Percentiles rank a stretch among this genome's conserved stretches.
These are phyloP conservation scores for Grammatotria lemairii DNA, from an alignment of 2,113 vertebrate genomes.

Conservation along the genomic window DNA sequence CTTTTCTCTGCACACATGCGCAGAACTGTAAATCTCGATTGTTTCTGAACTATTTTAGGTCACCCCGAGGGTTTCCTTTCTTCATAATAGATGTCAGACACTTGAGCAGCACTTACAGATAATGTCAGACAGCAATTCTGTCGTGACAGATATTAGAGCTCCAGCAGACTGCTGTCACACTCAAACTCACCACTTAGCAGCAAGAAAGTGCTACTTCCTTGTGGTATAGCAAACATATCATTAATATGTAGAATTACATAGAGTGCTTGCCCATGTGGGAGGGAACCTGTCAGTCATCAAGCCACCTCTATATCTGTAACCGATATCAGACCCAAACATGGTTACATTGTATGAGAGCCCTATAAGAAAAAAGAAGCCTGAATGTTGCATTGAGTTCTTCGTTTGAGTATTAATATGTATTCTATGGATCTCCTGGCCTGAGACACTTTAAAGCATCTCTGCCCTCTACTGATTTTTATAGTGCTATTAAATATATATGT, in stretches of 20 bases:
- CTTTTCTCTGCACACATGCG: not conserved
- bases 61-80: slow-evolving; percentile 22
- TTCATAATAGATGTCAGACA: slow-evolving; percentile 33
- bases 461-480: not conserved
- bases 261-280: not conserved
- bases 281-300: not conserved
- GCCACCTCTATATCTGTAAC: not conserved
- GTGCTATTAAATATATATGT: not conserved
- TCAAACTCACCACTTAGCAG: not conserved
- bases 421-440: not conserved
- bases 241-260: not conserved
- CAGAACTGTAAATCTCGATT: not conserved
- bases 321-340: not conserved
- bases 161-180: not conserved
- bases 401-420: not conserved
- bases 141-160: slow-evolving; percentile 20
- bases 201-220: not conserved
- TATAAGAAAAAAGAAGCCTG: not conserved
- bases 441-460: not conserved
- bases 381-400: not conserved
- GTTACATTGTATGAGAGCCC: not conserved
- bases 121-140: slow-evolving; percentile 25
- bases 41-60: slow-evolving; percentile 1
- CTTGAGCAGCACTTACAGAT: slow-evolving; percentile 23
- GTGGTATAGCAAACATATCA: not conserved